phyloP scores from a whole-genome alignment of 1,140 invertebrate species.

The Reticulitermes speratus region DNA sequence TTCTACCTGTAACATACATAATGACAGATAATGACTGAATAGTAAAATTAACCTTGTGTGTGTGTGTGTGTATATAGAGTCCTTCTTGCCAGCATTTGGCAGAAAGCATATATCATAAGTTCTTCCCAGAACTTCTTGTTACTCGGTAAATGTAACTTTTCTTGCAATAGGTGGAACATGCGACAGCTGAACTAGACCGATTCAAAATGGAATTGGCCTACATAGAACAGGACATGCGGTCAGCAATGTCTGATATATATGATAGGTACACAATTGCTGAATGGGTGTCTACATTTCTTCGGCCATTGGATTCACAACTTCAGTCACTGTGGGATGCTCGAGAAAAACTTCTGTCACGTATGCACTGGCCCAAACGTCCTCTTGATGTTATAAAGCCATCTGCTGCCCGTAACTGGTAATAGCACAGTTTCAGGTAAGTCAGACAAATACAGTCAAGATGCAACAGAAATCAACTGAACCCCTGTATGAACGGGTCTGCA shows the following conservation, averaged over 20 bases:
- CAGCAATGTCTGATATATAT: constrained; percentile 47
- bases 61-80: too few relatives aligned
- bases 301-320: constrained; percentile 50
- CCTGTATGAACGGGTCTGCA: too few relatives aligned
- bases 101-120: too few relatives aligned
- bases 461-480: background rate
- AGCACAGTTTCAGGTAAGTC: background rate
- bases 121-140: too few relatives aligned
- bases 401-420: background rate
- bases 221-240: constrained; percentile 34
- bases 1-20: too few relatives aligned
- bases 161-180: constrained; percentile 40
- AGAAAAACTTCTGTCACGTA: constrained; percentile 41
- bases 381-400: background rate
- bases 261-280: constrained; percentile 49
- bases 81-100: too few relatives aligned
- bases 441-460: background rate
- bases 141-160: background rate
- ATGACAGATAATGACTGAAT: too few relatives aligned
- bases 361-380: constrained; percentile 29
- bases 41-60: too few relatives aligned
- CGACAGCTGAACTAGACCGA: constrained; percentile 31
- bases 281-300: constrained; percentile 51
- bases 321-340: constrained; percentile 44
- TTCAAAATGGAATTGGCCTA: constrained; percentile 31